These are phyloP conservation scores for Sebastiscus albofasciatus DNA, from an alignment of 2,797 vertebrate species.

Conservation along the genomic window DNA sequence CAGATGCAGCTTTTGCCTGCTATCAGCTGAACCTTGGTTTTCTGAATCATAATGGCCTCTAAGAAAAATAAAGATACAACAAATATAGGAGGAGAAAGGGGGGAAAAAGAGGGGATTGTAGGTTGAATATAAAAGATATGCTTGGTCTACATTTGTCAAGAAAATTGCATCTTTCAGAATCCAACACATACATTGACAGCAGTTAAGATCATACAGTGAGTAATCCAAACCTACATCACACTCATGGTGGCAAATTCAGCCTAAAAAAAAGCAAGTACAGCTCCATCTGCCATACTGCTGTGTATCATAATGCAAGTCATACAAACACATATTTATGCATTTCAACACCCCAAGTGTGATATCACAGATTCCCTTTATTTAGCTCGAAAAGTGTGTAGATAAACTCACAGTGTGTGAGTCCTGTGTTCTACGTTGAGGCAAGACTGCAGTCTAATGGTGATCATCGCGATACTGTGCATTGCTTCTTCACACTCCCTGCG, in stretches of 20 bases:
- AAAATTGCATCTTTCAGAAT: background rate
- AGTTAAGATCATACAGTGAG: background rate
- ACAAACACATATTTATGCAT: background rate
- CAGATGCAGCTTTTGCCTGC: conserved; percentile 69
- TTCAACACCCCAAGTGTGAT: background rate
- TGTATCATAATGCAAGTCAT: background rate
- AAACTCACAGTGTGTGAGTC: conserved; percentile 74
- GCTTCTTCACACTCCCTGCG: conserved; percentile 72
- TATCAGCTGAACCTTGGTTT: conserved; percentile 53
- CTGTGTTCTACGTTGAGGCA: conserved; percentile 71
- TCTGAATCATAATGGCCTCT: conserved; percentile 62
- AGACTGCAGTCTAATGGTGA: conserved; percentile 78
- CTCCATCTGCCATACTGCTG: background rate
- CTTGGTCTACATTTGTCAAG: background rate
- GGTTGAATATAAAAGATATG: background rate
- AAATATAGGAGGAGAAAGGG: background rate
- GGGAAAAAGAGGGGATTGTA: background rate
- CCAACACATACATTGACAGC: background rate
- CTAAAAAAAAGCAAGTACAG: background rate
- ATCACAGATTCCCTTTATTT: background rate
- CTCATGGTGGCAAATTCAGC: background rate
- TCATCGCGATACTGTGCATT: conserved; percentile 73
- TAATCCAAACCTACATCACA: background rate
- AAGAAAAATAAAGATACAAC: background rate
- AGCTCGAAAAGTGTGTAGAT: background rate